Evolutionary conservation across 1,140 invertebrate genomes (phyloP).

Genomic region (Carposina sasakii): DNA sequence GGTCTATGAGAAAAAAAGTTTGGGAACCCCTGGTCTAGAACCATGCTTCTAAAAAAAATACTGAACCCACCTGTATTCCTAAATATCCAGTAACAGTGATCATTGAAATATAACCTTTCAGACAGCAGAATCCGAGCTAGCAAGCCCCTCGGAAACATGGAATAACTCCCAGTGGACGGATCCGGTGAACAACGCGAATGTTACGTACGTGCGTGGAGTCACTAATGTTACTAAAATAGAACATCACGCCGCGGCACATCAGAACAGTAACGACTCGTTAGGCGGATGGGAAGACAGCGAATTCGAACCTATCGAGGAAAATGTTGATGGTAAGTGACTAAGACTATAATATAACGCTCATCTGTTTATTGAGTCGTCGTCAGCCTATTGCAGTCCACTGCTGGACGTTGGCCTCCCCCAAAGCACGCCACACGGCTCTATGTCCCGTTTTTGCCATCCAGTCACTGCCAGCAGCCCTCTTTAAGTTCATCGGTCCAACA

Average conservation of each 20-base stretch:
- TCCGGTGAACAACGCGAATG: slow-evolving; percentile 61
- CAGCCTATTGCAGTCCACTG: too few relatives aligned
- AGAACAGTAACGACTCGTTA: slow-evolving; percentile 73
- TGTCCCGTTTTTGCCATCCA: too few relatives aligned
- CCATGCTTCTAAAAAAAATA: too few relatives aligned
- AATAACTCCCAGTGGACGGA: slow-evolving; percentile 70
- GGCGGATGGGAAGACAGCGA: slow-evolving; percentile 85
- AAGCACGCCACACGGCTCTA: neutral
- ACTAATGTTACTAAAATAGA: slow-evolving; percentile 30
- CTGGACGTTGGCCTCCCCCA: neutral
- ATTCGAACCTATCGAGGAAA: slow-evolving; percentile 84
- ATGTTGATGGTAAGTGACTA: slow-evolving; percentile 40
- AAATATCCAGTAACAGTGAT: too few relatives aligned
- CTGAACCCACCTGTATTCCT: too few relatives aligned
- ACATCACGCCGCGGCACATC: slow-evolving; percentile 57
- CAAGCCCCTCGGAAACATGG: slow-evolving; percentile 71
- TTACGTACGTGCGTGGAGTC: slow-evolving; percentile 44
- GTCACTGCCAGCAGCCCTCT: too few relatives aligned
- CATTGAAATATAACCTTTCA: slow-evolving; percentile 29
- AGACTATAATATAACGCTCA: neutral
- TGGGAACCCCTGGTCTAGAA: too few relatives aligned
- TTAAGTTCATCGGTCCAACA: neutral
- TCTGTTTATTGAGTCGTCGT: neutral
- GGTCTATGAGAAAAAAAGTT: too few relatives aligned
- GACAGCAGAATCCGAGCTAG: slow-evolving; percentile 67